A percentile compares a stretch with the other conserved stretches of the same genome.
phyloP scores from a whole-genome alignment of 53 echinoderm and acorn worm species.

The Echinarachnius parma region DNA sequence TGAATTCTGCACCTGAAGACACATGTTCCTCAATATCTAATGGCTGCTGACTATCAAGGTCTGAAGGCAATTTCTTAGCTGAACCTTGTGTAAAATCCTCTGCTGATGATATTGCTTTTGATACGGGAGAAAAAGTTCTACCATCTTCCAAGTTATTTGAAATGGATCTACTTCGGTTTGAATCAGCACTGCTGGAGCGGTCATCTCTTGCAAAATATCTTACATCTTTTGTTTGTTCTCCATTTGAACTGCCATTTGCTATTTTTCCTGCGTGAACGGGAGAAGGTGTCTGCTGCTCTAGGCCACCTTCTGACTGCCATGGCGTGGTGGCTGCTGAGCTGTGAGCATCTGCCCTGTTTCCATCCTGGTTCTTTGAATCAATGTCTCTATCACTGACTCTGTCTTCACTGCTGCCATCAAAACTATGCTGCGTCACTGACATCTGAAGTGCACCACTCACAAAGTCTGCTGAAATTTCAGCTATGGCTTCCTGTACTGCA shows the following conservation, averaged over 20 bases:
- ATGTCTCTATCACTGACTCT: neutral
- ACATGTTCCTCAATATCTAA: conserved; percentile 29
- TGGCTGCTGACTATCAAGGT: conserved; percentile 64
- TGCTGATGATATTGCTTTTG: conserved; percentile 1
- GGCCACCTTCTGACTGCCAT: conserved; percentile 37
- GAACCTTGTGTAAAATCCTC: conserved; percentile 63
- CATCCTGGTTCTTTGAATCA: neutral
- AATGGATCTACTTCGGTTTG: conserved; percentile 13
- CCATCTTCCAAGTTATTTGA: neutral
- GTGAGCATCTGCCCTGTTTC: neutral
- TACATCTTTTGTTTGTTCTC: neutral
- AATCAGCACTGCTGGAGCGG: neutral
- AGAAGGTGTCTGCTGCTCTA: conserved; percentile 23
- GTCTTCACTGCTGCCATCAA: conserved; percentile 37
- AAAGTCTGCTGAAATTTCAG: conserved; percentile 75
- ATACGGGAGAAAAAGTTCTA: conserved; percentile 7
- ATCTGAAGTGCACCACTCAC: conserved; percentile 68
- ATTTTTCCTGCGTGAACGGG: no score
- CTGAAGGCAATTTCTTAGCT: conserved; percentile 75
- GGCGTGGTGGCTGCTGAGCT: conserved; percentile 41
- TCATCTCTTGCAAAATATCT: no score
- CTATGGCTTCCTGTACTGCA: conserved; percentile 70
- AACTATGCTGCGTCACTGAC: conserved; percentile 69
- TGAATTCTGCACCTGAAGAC: conserved; percentile 21
- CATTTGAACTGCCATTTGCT: neutral